Percentiles rank a stretch among this genome's conserved stretches.
phyloP scores from a whole-genome alignment of 2,797 vertebrate species.

The Numenius phaeopus region DNA sequence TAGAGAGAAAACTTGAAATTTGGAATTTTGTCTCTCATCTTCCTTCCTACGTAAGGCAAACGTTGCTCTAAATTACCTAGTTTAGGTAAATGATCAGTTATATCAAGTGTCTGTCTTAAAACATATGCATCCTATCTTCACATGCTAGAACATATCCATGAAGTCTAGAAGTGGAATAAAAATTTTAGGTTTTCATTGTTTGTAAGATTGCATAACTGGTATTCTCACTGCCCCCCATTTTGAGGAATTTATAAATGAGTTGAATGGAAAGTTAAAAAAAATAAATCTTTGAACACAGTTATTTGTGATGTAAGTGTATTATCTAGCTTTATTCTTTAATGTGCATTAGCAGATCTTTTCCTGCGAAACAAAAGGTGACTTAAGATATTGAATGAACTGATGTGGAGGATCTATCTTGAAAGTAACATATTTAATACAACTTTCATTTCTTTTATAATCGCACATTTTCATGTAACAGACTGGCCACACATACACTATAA shows the following conservation, averaged over 20 bases:
- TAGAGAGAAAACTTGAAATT: not conserved
- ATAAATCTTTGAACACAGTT: not conserved
- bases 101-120: not conserved
- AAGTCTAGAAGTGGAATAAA: conserved; percentile 20
- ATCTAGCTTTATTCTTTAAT: conserved; percentile 59
- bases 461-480: conserved; percentile 16
- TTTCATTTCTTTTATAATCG: conserved; percentile 17
- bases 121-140: not conserved
- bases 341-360: conserved; percentile 41
- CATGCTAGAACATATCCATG: not conserved
- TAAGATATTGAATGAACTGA: conserved; percentile 6
- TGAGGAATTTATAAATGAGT: conserved; percentile 11
- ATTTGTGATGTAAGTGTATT: not conserved
- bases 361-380: conserved; percentile 6
- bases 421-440: conserved; percentile 21
- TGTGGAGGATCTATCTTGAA: conserved; percentile 19
- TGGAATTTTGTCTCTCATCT: not conserved
- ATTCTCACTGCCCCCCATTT: not conserved
- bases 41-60: not conserved
- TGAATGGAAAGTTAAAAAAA: not conserved
- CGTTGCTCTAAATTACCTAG: not conserved
- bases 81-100: not conserved
- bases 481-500: conserved; percentile 16
- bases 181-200: not conserved
- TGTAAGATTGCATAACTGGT: not conserved